Base-by-base conservation (phyloP, 2,888 invertebrate genomes). In the Lamellibrachia satsuma region DNA sequence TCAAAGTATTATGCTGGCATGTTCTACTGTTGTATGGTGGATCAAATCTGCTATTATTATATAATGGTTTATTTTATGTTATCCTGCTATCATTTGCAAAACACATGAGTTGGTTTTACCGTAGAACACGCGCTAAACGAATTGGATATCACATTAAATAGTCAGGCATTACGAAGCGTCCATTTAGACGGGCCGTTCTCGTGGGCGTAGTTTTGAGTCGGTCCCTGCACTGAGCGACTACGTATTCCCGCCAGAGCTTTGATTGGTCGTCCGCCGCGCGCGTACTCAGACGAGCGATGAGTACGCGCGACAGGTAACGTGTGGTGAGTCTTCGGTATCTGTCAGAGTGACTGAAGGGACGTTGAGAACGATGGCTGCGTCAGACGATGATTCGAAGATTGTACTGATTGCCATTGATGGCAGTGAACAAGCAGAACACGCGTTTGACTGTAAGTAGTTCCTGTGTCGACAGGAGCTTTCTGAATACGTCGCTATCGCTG, bases 391-490 rank as follows among this genome's bases (percentile, higher is more conserved):
- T 22, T 15, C 75, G 75, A 75, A 75, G 75, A 22, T 22, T 22
- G n/a, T 75, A 11, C 3, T 75, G 75, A 75, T 75, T 75, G 75
- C 75, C 75, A n/a, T 75, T 75, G 75, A 75, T n/a, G 75, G 75
- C 22, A 75, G 75, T 75, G 75, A 75, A 22, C 75, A 75, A 75
- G 75, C 75, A 75, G 75, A 75, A 75, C 75, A 75, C 75, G 75
- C 75, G 22, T 75, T 75, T 22, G 75, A 75, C n/a, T 75, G 75
- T 75, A 75, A 75, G 75, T 75, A 75, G 22, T 75, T 75, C 22
- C 75, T 4, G 22, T 75, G 22, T 75, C 75, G 55, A 22, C 75
- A 75, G n/a, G 4, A 3, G 6, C 22, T n/a, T 22, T 22, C 75
- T 75, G 75, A 22, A 75, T 75, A 4, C 75, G 75, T n/a, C 75